Percentiles rank a stretch among this genome's conserved stretches.
phyloP scores from a whole-genome alignment of 2,888 invertebrate species.

The Sphinx pinastri region DNA sequence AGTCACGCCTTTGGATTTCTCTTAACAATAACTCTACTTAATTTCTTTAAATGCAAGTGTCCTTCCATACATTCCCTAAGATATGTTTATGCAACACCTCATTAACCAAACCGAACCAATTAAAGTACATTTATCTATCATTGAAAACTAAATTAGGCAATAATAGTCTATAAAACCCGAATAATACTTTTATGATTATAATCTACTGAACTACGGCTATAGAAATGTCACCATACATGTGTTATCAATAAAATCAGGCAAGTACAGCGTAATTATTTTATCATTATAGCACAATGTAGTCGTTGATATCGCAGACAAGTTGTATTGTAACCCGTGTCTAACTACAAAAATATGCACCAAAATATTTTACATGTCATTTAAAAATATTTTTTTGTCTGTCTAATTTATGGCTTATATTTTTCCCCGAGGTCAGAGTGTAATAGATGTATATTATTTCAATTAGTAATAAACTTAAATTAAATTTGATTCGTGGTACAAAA shows the following conservation, averaged over 20 bases:
- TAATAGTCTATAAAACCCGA: conserved; percentile 10
- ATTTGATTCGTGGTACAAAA: too few species aligned
- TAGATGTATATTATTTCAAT: too few species aligned
- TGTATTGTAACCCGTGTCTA: neutral
- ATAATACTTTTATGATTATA: conserved; percentile 19
- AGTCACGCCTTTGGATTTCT: conserved; percentile 10
- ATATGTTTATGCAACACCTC: neutral
- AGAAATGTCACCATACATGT: conserved; percentile 2
- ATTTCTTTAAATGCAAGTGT: conserved; percentile 13
- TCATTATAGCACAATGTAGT: neutral
- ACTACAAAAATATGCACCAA: too few species aligned
- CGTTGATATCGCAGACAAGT: neutral
- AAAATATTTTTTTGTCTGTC: too few species aligned
- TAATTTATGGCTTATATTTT: too few species aligned
- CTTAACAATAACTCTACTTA: neutral
- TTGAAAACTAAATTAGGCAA: conserved; percentile 12
- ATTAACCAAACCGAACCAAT: conserved; percentile 7
- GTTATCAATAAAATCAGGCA: neutral
- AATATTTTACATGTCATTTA: too few species aligned
- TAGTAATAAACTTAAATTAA: too few species aligned
- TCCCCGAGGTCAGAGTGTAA: too few species aligned
- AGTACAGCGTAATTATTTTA: conserved; percentile 10
- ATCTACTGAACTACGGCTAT: conserved; percentile 8
- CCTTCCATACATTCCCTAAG: neutral
- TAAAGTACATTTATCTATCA: conserved; percentile 1